Evolutionary conservation across 2,113 vertebrate genomes (phyloP).

Genomic region (Glareola pratincola): DNA sequence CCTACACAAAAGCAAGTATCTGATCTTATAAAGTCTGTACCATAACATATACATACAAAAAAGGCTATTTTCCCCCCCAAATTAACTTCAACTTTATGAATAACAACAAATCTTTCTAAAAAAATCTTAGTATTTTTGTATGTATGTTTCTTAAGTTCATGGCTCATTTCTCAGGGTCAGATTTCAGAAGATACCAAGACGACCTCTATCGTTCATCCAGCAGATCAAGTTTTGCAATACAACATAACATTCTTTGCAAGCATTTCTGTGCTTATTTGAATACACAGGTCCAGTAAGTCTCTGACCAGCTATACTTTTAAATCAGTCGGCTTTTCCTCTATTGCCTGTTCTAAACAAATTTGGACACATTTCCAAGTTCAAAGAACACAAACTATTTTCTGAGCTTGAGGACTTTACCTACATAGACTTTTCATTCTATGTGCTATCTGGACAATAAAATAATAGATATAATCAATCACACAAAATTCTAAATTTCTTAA

Average conservation of each 20-base stretch:
- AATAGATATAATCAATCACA: background rate
- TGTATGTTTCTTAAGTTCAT: background rate
- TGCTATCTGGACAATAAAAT: background rate
- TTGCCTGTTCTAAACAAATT: background rate
- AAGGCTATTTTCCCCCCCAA: background rate
- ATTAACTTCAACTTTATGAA: background rate
- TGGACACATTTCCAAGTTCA: background rate
- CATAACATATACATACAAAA: background rate
- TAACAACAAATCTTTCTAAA: rapidly evolving
- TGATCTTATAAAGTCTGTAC: background rate
- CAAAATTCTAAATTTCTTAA: rapidly evolving
- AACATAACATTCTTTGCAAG: background rate
- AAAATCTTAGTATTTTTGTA: background rate
- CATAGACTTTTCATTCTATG: background rate
- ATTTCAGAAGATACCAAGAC: background rate
- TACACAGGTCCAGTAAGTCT: background rate
- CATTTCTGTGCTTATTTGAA: background rate
- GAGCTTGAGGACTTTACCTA: background rate
- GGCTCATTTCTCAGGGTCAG: background rate
- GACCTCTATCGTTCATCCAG: background rate
- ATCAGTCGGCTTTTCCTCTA: background rate
- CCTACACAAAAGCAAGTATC: background rate
- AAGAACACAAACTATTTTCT: background rate
- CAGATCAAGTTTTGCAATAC: background rate
- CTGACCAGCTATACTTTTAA: background rate